Evolutionary conservation across 1,140 invertebrate species (phyloP), one percentile per base, ranked within the genome.

Genomic region (Aphidius ervi): DNA sequence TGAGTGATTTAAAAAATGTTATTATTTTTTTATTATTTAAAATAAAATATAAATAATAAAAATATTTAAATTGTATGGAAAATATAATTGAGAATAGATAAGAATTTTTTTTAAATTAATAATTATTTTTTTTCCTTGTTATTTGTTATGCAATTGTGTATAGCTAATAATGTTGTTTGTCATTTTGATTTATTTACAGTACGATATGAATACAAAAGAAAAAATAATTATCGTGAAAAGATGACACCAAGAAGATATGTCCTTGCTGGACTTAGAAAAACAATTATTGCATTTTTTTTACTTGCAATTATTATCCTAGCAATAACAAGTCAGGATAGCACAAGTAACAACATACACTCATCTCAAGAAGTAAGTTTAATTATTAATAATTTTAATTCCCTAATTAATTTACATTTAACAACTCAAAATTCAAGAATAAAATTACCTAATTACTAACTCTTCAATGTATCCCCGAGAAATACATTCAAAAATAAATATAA

Each of bases 141-240:
- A 9, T 5, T 42, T 58, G 37, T 58, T 42, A 42, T 50, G n/a
- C 23, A 54, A 8, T 37, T 50, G 46, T n/a, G 31, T 23, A 42
- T 23, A 42, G 9, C 46, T 52, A 4, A 31, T 43, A 49, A 50
- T 49, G 7, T 31, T 8, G 53, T 16, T 16, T 16, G 16, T 16
- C 1, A 16, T 16, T 16, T 16, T 16, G 43, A 60, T 42, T 16
- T 66, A 55, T 59, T 72, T 68, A 0, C 72, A 80, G 78, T 77
- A 57, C 76, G 78, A 63, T 78, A 80, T 80, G 78, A 80, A 63
- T 77, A 78, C 67, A 75, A 70, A 65, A 70, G 72, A 63, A 77
- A 74, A 67, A 70, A 70, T 62, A 68, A 70, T 56, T 65, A 69
- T 47, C 64, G 72, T 62, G 76, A 80, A 63, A 80, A 80, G 78